Evolutionary conservation across 2,797 vertebrate species (phyloP).

Genomic region (Tenualosa thibaudeaui): DNA sequence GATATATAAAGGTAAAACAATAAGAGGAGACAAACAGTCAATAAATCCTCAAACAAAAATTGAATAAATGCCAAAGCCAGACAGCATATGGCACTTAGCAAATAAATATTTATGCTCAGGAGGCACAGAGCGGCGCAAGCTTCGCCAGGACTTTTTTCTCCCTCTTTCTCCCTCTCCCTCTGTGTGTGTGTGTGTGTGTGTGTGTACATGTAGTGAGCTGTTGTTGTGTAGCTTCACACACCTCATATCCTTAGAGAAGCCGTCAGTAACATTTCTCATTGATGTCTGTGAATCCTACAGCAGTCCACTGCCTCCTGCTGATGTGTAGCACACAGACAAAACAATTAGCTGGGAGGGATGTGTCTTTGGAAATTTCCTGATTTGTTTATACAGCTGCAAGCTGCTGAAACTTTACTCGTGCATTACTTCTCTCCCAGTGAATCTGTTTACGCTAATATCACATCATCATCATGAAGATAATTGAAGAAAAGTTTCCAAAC

Average conservation of each 20-base stretch:
- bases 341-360: not conserved
- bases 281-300: too few relatives aligned
- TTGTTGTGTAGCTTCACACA: not conserved
- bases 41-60: conserved; percentile 7
- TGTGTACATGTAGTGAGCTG: not conserved
- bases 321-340: not conserved
- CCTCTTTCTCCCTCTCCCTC: not conserved
- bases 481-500: not conserved
- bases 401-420: not conserved
- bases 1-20: not conserved
- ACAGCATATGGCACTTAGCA: not conserved
- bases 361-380: not conserved
- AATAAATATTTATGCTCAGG: not conserved
- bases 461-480: not conserved
- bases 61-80: conserved; percentile 10
- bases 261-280: too few relatives aligned
- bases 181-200: too few relatives aligned
- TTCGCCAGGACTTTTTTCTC: not conserved
- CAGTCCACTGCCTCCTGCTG: not conserved
- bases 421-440: not conserved
- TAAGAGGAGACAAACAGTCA: conserved; percentile 8
- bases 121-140: not conserved
- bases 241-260: not conserved
- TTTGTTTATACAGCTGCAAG: not conserved
- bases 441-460: not conserved